Evolutionary conservation across 2,797 vertebrate species (phyloP).

Genomic region (Dicrostonyx torquatus): DNA sequence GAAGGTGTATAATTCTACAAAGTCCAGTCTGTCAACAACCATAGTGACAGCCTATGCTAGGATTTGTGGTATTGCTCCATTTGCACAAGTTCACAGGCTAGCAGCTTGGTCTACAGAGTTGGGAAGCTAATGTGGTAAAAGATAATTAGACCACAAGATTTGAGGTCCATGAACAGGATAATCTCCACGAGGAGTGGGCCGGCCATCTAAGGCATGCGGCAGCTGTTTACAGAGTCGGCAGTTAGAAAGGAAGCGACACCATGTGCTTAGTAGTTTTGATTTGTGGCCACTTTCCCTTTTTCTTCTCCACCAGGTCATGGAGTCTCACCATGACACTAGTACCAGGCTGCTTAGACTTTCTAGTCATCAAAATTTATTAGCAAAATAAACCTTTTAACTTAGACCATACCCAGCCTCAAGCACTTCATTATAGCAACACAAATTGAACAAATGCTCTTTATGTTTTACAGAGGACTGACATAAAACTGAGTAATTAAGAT

Average conservation of each 20-base stretch:
- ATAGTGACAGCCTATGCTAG: background rate
- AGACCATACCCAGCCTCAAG: background rate
- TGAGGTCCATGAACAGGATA: background rate
- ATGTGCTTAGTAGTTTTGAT: background rate
- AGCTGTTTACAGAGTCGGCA: background rate
- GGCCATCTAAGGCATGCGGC: background rate
- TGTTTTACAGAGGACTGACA: background rate
- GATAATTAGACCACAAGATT: background rate
- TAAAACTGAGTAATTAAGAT: background rate
- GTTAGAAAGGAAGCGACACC: background rate
- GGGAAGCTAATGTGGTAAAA: background rate
- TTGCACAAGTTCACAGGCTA: background rate
- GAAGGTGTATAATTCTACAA: background rate
- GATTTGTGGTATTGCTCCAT: background rate
- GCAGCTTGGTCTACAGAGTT: background rate
- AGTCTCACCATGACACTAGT: background rate
- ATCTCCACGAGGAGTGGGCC: background rate
- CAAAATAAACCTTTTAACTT: background rate
- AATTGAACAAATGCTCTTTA: background rate
- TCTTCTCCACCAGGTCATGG: background rate
- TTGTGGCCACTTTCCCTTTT: background rate
- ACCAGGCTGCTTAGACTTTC: background rate
- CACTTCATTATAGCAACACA: background rate
- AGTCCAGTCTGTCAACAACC: background rate
- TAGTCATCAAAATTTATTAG: background rate